phyloP scores from a whole-genome alignment of 2,113 vertebrate genomes.

The Lophotis ruficrista region DNA sequence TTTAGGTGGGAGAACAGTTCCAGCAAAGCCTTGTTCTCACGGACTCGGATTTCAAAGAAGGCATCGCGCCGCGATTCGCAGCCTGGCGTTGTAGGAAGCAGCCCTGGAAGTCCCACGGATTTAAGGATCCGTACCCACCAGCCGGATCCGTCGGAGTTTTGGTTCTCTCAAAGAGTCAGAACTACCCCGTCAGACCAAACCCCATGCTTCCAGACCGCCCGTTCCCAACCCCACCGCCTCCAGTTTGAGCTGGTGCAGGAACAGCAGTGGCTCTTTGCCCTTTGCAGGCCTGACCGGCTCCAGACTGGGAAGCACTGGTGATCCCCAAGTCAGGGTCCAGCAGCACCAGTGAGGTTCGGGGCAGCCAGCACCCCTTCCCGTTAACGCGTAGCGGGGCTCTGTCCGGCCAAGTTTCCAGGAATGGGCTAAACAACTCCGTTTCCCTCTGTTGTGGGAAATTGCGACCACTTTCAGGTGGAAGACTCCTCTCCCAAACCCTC shows the following conservation, averaged over 20 bases:
- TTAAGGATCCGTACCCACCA: too few relatives aligned
- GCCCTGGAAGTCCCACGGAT: not conserved
- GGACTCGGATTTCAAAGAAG: not conserved
- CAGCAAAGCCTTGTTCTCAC: not conserved
- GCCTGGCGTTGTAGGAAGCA: accelerated
- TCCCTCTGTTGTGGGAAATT: not conserved
- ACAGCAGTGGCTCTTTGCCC: too few relatives aligned
- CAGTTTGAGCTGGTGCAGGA: not conserved
- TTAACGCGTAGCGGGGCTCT: accelerated
- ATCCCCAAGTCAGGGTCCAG: not conserved
- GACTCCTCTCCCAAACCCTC: not conserved
- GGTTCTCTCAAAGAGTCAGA: not conserved
- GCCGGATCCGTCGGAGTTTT: too few relatives aligned
- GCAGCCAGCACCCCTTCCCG: not conserved
- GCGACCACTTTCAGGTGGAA: accelerated
- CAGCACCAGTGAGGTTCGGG: not conserved
- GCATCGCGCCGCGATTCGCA: too few relatives aligned
- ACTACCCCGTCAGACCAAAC: too few relatives aligned
- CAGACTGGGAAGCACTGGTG: not conserved
- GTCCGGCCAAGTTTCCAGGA: not conserved
- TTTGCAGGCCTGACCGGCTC: not conserved
- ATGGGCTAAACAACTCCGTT: not conserved
- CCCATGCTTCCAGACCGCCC: not conserved
- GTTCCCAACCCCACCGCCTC: too few relatives aligned
- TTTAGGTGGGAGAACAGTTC: not conserved